A percentile compares a stretch with the other conserved stretches of the same genome.
Conservation (phyloP, 1,140 invertebrate genomes). For the Hyposmocoma kahamanoa region DNA sequence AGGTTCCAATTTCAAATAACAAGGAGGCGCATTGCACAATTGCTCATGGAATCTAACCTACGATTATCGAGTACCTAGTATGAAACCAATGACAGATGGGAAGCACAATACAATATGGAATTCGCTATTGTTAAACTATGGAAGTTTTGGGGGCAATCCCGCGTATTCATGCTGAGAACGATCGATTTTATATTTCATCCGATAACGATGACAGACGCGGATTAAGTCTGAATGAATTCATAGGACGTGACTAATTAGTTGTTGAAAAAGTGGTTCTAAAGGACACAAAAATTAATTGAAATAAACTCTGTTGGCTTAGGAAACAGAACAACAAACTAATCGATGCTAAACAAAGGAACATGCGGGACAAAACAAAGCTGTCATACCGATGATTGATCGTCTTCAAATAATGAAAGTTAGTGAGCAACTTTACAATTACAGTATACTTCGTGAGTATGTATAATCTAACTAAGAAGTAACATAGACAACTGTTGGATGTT, state of each 20-base stretch:
- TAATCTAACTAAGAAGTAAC: too few relatives aligned
- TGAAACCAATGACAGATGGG: conserved; percentile 58
- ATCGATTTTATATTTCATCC: conserved; percentile 38
- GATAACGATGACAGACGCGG: conserved; percentile 30
- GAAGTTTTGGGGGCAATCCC: conserved; percentile 49
- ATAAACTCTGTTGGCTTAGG: not conserved
- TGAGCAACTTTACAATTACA: too few relatives aligned
- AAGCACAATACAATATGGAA: conserved; percentile 41
- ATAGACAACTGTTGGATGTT: too few relatives aligned
- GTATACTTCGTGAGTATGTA: too few relatives aligned
- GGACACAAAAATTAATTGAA: not conserved
- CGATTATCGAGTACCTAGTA: conserved; percentile 43
- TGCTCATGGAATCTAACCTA: conserved; percentile 28
- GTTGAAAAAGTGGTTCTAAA: conserved; percentile 3
- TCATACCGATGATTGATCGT: conserved; percentile 3
- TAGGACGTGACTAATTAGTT: conserved; percentile 13
- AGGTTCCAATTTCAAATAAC: conserved; percentile 32
- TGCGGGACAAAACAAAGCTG: conserved; percentile 10
- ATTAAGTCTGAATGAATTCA: conserved; percentile 24
- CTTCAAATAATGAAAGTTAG: conserved; percentile 8
- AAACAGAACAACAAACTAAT: not conserved
- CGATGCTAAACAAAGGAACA: not conserved
- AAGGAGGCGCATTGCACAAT: conserved; percentile 35
- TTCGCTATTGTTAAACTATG: conserved; percentile 43
- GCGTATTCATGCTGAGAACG: conserved; percentile 43